Conservation (phyloP, 2,797 vertebrate genomes). For the Eidolon dupreanum region DNA sequence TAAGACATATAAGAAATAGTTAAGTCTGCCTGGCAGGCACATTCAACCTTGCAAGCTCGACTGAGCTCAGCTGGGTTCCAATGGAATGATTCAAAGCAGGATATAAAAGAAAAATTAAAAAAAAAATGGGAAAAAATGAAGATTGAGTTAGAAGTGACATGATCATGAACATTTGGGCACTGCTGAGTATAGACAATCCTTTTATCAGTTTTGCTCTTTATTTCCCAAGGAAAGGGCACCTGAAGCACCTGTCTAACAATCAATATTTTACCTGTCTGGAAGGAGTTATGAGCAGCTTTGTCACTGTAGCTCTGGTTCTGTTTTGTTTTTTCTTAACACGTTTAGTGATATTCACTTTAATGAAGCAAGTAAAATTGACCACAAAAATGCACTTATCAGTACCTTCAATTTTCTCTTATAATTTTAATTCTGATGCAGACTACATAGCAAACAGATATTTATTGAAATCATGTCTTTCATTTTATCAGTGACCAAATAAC, state of each 20-base stretch:
- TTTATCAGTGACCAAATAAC: not conserved
- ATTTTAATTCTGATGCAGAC: not conserved
- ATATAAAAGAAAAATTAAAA: constrained; percentile 3
- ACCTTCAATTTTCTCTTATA: not conserved
- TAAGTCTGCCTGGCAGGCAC: constrained; percentile 76
- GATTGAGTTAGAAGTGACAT: constrained; percentile 72
- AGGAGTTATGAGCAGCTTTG: constrained; percentile 2
- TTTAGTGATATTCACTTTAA: not conserved
- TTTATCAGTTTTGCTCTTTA: constrained; percentile 32
- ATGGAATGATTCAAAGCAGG: constrained; percentile 71
- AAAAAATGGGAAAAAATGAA: constrained; percentile 68
- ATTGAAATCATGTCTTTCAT: not conserved
- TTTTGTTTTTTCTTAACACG: not conserved
- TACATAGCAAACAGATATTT: not conserved
- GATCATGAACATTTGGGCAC: constrained; percentile 28
- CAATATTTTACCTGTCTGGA: not conserved
- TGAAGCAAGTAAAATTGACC: not conserved
- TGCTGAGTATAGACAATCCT: constrained; percentile 12
- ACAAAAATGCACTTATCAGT: not conserved
- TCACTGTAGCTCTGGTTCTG: not conserved
- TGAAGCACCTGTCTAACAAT: not conserved
- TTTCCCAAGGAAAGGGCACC: constrained; percentile 25
- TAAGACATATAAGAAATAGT: constrained; percentile 80
- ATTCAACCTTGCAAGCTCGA: constrained; percentile 70
- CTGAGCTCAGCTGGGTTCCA: constrained; percentile 78